Evolutionary conservation across 2,797 vertebrate genomes (phyloP), one percentile per base, ranked within the genome.

Genomic region (Amphiprion clarkii): DNA sequence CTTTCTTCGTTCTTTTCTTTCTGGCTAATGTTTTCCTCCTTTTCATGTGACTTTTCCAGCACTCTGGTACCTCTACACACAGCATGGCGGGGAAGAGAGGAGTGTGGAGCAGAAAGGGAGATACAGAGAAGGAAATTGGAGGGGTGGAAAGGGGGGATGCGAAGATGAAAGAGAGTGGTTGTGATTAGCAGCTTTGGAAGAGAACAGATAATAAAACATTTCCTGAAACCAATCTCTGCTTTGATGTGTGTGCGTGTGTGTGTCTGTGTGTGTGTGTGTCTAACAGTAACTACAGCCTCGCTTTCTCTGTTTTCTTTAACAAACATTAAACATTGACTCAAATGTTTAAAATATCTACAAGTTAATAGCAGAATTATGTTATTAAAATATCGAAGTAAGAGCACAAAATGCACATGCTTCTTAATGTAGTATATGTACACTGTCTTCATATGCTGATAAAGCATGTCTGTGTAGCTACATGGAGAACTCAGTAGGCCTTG

Each of bases 81-180:
- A 42, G 71, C 74, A 78, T 56, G 76, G 73, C 46, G 51, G 49
- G 55, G 57, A 11, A 48, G 65, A 58, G 63, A 70, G 62, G 48
- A 79, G 51, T 57, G 69, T 53, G 42, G 58, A 53, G 11, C 56
- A 67, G 51, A 73, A 59, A 68, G 67, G 14, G 51, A 81, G 76
- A 84, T 36, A 53, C 75, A 79, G 58, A 70, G 75, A 75, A 63
- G 66, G 53, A 74, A 75, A 82, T 83, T 21, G 27, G 67, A 78
- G 60, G 80, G 83, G 72, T 60, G 68, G 76, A 78, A 67, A 29
- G 49, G 74, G 80, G 78, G 85, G 87, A 87, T 87, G 84, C 74
- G 81, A 85, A 92, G 90, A 89, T 92, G 89, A 94, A 93, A 92
- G 91, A 89, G 90, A 92, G 88, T 85, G 84, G 83, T 87, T 90